Conservation (phyloP, 2,113 vertebrate genomes). For the Scophthalmus maximus region DNA sequence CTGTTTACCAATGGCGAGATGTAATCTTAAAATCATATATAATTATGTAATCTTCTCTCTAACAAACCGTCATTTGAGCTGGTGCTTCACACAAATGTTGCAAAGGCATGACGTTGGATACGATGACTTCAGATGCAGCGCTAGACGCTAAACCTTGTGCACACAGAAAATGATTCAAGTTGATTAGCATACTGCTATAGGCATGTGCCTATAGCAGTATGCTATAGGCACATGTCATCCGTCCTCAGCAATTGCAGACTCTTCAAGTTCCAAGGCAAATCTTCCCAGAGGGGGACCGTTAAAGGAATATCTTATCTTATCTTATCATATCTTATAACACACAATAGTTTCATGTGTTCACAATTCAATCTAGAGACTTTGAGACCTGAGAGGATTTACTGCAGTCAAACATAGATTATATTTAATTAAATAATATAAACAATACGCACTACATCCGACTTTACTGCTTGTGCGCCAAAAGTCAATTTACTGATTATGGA, state of each 20-base stretch:
- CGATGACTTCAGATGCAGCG: neutral
- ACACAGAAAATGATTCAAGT: neutral
- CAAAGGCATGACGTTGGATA: neutral
- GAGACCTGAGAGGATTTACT: no score
- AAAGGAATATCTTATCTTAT: no score
- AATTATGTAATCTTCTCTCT: neutral
- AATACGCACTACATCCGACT: no score
- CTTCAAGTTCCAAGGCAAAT: no score
- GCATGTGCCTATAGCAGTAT: neutral
- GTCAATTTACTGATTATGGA: neutral
- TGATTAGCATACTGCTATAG: neutral
- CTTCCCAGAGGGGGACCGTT: no score
- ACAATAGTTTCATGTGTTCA: no score
- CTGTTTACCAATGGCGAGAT: neutral
- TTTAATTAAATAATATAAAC: no score
- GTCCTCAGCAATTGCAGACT: no score
- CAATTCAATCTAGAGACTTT: no score
- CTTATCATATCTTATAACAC: no score
- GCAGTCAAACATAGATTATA: neutral
- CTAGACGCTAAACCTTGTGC: neutral
- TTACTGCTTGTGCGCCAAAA: constrained; percentile 2
- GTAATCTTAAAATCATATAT: neutral
- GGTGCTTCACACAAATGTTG: neutral
- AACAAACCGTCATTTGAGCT: neutral
- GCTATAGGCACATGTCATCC: neutral